These are phyloP conservation scores for Adoxophyes honmai DNA, from an alignment of 1,140 invertebrate genomes.

Conservation along the genomic window DNA sequence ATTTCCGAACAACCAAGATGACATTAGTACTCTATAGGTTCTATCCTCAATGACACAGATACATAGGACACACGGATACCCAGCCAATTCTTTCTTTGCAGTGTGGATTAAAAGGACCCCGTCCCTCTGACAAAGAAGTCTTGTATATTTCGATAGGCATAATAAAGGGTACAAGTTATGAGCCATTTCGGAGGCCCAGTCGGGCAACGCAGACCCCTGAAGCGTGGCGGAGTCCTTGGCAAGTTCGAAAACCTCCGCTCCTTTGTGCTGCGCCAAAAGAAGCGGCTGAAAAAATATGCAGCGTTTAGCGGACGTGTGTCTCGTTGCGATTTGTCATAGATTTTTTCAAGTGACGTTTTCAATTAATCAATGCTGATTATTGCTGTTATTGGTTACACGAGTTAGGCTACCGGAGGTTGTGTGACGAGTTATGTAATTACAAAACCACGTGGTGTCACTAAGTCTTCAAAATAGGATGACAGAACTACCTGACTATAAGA, in stretches of 20 bases:
- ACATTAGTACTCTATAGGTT: no score
- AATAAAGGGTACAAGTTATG: constrained; percentile 10
- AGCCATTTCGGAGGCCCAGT: constrained; percentile 18
- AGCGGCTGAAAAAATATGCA: constrained; percentile 43
- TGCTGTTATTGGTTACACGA: not conserved
- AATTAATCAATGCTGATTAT: not conserved
- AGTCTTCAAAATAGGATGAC: no score
- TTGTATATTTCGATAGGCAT: no score
- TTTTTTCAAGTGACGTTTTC: constrained; percentile 40
- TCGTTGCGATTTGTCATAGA: constrained; percentile 49
- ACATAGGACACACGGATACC: no score
- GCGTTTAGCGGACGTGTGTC: constrained; percentile 38
- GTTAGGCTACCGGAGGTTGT: not conserved
- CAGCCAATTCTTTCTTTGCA: no score
- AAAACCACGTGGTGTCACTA: not conserved
- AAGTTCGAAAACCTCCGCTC: constrained; percentile 57
- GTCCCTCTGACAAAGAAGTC: no score
- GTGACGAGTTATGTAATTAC: not conserved
- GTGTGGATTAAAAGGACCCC: no score
- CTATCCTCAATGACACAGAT: no score
- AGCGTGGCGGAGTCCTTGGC: constrained; percentile 62
- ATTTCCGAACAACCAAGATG: no score
- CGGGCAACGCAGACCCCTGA: constrained; percentile 47
- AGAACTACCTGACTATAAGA: no score
- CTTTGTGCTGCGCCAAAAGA: constrained; percentile 47